Evolutionary conservation across 2,797 vertebrate species (phyloP).

Genomic region (Smutsia temminckii): DNA sequence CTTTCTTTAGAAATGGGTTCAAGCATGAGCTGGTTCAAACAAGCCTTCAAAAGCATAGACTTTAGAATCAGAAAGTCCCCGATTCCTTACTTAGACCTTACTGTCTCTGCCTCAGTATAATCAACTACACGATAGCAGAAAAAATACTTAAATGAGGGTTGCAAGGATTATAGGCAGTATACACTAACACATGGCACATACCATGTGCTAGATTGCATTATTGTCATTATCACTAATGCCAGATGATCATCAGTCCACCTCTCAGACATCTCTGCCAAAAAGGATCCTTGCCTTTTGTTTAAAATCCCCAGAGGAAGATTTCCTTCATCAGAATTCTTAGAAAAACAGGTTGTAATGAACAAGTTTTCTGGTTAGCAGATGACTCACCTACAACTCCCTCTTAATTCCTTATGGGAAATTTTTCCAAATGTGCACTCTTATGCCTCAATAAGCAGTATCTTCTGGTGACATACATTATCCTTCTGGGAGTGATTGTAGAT

Average conservation of each 20-base stretch:
- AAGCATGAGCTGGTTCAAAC: background rate
- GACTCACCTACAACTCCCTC: background rate
- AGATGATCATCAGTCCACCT: background rate
- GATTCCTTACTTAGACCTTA: background rate
- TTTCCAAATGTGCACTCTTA: background rate
- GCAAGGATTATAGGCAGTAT: background rate
- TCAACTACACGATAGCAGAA: background rate
- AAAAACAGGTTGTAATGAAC: background rate
- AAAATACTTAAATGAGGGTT: background rate
- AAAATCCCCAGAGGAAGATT: background rate
- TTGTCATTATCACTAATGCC: background rate
- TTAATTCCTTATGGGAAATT: background rate
- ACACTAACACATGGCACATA: background rate
- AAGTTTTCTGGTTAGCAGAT: background rate
- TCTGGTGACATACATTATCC: background rate
- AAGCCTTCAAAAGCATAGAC: background rate
- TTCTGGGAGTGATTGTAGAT: background rate
- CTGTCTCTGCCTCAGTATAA: conserved; percentile 13
- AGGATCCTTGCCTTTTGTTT: background rate
- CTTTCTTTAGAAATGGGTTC: background rate
- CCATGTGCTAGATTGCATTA: background rate
- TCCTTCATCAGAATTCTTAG: conserved; percentile 11
- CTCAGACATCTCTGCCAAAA: background rate
- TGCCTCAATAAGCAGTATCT: background rate
- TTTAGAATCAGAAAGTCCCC: background rate